Conservation (phyloP, 2,888 invertebrate genomes). For the Hypolimnas misippus region DNA sequence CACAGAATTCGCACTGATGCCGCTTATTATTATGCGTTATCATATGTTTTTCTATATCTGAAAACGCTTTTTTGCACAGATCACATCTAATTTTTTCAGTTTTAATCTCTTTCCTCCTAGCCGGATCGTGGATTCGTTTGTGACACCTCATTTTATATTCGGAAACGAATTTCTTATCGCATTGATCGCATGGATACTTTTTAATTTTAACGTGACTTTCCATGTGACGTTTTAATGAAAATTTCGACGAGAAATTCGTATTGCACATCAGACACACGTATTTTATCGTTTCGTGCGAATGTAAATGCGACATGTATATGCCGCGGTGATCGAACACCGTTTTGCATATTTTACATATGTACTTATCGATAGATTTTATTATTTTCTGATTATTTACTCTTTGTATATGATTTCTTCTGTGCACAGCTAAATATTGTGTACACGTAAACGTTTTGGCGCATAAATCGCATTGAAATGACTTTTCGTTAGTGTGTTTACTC, state of each 20-base stretch:
- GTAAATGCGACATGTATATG: constrained; percentile 27
- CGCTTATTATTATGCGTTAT: constrained; percentile 31
- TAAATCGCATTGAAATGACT: constrained; percentile 41
- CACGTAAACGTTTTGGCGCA: constrained; percentile 32
- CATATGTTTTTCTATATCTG: constrained; percentile 43
- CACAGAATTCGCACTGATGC: constrained; percentile 24
- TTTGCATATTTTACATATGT: constrained; percentile 41
- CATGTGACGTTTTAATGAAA: constrained; percentile 44
- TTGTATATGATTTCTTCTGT: constrained; percentile 14
- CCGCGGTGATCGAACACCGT: constrained; percentile 21
- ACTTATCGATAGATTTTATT: constrained; percentile 23
- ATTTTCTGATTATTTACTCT: too few species aligned
- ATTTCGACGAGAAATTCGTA: constrained; percentile 41
- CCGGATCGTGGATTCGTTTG: constrained; percentile 28
- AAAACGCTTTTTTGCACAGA: constrained; percentile 42
- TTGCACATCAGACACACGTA: constrained; percentile 42
- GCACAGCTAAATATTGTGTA: constrained; percentile 7
- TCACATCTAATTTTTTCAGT: constrained; percentile 34
- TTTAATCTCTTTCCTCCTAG: not conserved
- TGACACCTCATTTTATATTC: constrained; percentile 37
- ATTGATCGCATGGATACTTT: constrained; percentile 36
- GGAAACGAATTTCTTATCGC: constrained; percentile 36
- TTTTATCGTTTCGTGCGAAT: constrained; percentile 30
- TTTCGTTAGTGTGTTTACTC: constrained; percentile 42
- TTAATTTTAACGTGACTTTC: constrained; percentile 36